Evolutionary conservation across 2,888 invertebrate genomes (phyloP), one percentile per base, ranked within the genome.

Genomic region (Dascillus cervinus): DNA sequence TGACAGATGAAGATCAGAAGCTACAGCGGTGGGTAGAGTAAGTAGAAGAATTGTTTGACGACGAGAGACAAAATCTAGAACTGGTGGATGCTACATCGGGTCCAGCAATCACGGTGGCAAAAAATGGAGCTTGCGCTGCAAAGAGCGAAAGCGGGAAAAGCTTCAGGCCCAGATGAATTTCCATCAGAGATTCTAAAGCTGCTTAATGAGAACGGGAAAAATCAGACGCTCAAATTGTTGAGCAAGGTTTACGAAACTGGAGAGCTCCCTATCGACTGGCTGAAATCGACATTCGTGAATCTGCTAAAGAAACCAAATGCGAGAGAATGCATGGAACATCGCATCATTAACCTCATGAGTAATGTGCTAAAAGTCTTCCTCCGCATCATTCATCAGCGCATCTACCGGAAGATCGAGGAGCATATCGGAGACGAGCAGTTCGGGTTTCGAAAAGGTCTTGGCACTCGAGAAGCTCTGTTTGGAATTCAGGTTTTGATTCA

Each of bases 401-500:
- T 23, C 11, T 23, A 4, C 8, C 11, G 10, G 8, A 23, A 22
- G 8, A 6, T 17, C 5, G 19, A 17, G 5, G 19, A 6, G 5
- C 9, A 22, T 9, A 22, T 23, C 11, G 13, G 23, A 12, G 6
- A 23, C 23, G 13, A 11, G 3, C 23, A 23, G 13, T n/a, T 23
- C 11, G 11, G 23, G 11, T 23, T 23, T 23, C 11, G 23, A 23
- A 23, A 23, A 5, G 23, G 23, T 3, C 11, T 23, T 11, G 11
- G 11, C 13, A 23, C 23, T 10, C 5, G 23, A 23, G 23, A 23
- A n/a, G 11, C 23, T 12, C 23, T 23, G 8, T 23, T 23, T 23
- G 23, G 11, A 6, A 23, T 23, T 6, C 11, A 10, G 11, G 23
- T 22, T 10, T 10, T 22, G 8, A 22, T 22, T n/a, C n/a, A n/a